These are phyloP conservation scores for Drosophila peninsularis DNA, from an alignment of 2,888 invertebrate genomes.

Conservation along the genomic window DNA sequence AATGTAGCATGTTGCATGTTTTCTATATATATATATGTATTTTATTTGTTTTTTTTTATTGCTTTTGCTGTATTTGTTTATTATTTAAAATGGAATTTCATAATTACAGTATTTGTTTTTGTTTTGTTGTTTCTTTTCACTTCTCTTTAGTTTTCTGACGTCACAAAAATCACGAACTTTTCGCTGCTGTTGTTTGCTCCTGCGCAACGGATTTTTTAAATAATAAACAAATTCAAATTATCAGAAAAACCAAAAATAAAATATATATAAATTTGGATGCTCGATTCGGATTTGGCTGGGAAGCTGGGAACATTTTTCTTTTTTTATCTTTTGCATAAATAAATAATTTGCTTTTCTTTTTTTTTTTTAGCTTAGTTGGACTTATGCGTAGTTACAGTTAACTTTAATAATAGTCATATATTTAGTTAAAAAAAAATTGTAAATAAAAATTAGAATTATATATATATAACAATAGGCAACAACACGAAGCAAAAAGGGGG, in stretches of 20 bases:
- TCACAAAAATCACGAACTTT: constrained; percentile 83
- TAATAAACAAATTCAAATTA: constrained; percentile 44
- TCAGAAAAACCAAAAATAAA: neutral
- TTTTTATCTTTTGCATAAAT: constrained; percentile 52
- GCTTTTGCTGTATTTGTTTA: constrained; percentile 37
- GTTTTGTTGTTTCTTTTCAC: constrained; percentile 13
- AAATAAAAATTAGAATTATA: constrained; percentile 23
- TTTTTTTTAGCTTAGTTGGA: constrained; percentile 49
- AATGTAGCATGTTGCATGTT: too few relatives aligned
- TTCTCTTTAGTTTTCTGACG: constrained; percentile 82
- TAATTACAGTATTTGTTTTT: constrained; percentile 30
- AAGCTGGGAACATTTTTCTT: neutral
- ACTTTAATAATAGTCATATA: constrained; percentile 26
- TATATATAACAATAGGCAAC: constrained; percentile 75
- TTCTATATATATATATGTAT: too few relatives aligned
- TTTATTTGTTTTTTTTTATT: constrained; percentile 23
- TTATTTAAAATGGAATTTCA: constrained; percentile 29
- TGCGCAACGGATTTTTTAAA: constrained; percentile 84
- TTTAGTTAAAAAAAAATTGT: constrained; percentile 20
- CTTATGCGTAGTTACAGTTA: constrained; percentile 53
- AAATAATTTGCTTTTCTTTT: constrained; percentile 44
- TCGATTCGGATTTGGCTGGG: neutral
- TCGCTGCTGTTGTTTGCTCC: constrained; percentile 69
- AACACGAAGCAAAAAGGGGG: constrained; percentile 71
- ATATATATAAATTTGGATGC: neutral